phyloP scores from a whole-genome alignment of 2,888 invertebrate genomes.

The Melanargia galathea region DNA sequence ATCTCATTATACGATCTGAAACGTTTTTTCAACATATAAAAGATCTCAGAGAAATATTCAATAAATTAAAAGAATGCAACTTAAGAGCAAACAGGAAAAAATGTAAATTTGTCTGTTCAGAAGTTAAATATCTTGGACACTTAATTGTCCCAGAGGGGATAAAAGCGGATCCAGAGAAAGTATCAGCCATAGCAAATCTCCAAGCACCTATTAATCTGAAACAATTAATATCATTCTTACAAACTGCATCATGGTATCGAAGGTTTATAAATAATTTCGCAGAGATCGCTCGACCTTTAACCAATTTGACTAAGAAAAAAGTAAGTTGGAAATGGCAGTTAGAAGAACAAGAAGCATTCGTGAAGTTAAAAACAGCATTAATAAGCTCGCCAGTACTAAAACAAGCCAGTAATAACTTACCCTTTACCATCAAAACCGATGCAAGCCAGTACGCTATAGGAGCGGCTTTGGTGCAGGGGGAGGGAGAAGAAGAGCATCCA shows the following conservation, averaged over 20 bases:
- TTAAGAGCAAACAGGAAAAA: conserved; percentile 41
- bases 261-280: conserved; percentile 45
- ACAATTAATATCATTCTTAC: conserved; percentile 46
- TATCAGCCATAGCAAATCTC: conserved; percentile 35
- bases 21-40: conserved; percentile 42
- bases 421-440: conserved; percentile 44
- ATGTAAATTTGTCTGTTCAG: conserved; percentile 33
- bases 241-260: conserved; percentile 48
- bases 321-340: conserved; percentile 42
- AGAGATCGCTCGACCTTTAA: conserved; percentile 41
- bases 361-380: conserved; percentile 39
- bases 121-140: conserved; percentile 39
- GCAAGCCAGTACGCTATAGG: conserved; percentile 48
- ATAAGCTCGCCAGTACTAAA: conserved; percentile 39
- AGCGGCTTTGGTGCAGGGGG: conserved; percentile 46
- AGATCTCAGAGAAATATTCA: conserved; percentile 43
- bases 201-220: conserved; percentile 41
- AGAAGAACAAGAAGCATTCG: conserved; percentile 41
- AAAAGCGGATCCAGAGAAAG: conserved; percentile 39
- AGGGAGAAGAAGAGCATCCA: conserved; percentile 43
- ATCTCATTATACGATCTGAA: conserved; percentile 46
- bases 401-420: conserved; percentile 35
- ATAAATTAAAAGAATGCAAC: conserved; percentile 35
- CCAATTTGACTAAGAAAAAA: conserved; percentile 37
- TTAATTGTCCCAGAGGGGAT: conserved; percentile 40